These are phyloP conservation scores for Aldabrachelys gigantea DNA, from an alignment of 2,113 vertebrate genomes.

Conservation along the genomic window DNA sequence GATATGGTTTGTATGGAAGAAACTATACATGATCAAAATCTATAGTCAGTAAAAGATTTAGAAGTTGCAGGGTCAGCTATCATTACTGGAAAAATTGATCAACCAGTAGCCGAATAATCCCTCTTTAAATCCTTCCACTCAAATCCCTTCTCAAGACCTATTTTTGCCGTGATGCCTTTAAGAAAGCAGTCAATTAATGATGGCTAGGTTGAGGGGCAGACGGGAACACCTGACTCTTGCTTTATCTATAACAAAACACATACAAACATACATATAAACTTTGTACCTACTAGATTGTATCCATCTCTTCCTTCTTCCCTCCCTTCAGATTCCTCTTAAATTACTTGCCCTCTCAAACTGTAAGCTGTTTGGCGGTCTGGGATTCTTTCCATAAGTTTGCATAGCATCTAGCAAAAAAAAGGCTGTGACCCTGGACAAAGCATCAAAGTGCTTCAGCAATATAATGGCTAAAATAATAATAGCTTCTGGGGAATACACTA, in stretches of 20 bases:
- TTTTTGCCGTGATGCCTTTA: slow-evolving; percentile 28
- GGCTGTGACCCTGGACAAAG: neutral
- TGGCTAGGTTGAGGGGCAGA: slow-evolving; percentile 44
- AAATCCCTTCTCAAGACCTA: slow-evolving; percentile 59
- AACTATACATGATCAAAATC: neutral
- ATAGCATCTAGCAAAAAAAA: slow-evolving; percentile 18
- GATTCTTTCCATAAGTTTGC: neutral
- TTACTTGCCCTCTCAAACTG: neutral
- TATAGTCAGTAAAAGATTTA: neutral
- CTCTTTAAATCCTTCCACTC: slow-evolving; percentile 43
- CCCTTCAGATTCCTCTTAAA: neutral
- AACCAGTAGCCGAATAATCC: slow-evolving; percentile 49
- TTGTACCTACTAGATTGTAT: neutral
- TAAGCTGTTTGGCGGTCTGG: neutral
- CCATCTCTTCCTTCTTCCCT: neutral
- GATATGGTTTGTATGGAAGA: neutral
- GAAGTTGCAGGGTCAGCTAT: slow-evolving; percentile 19
- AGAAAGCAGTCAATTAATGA: slow-evolving; percentile 28
- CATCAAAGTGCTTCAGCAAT: neutral
- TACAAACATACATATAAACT: neutral
- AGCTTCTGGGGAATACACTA: neutral
- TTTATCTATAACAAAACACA: neutral
- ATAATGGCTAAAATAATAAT: neutral
- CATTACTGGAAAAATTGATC: slow-evolving; percentile 38
- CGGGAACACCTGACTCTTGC: neutral